These are phyloP conservation scores for Aspidiotus rigidus DNA, from an alignment of 2,888 invertebrate genomes.

Conservation along the genomic window DNA sequence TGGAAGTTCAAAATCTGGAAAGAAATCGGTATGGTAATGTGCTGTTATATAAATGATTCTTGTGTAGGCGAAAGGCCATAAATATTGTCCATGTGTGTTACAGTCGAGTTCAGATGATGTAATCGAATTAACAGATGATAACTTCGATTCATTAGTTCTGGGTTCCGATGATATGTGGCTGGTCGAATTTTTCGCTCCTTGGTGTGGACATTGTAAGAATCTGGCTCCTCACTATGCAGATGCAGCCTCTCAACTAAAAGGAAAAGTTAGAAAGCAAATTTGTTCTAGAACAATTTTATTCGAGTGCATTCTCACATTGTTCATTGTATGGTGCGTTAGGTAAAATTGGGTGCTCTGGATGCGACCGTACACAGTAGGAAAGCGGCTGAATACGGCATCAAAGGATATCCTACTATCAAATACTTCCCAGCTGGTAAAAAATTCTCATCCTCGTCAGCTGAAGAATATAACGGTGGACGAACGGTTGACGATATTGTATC, in stretches of 20 bases:
- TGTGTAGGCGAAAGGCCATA: not conserved
- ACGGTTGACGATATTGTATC: slow-evolving; percentile 79
- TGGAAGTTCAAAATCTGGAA: slow-evolving; percentile 34
- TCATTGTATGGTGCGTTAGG: slow-evolving; percentile 41
- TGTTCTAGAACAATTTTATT: not conserved
- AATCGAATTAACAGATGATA: slow-evolving; percentile 86
- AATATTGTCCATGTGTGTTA: not conserved
- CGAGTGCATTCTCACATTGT: not conserved
- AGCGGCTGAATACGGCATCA: slow-evolving; percentile 74
- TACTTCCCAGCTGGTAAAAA: slow-evolving; percentile 66
- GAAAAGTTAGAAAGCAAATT: slow-evolving; percentile 55
- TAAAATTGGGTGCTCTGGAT: slow-evolving; percentile 90
- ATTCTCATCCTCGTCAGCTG: slow-evolving; percentile 57
- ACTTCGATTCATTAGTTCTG: slow-evolving; percentile 85
- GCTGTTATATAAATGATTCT: not conserved
- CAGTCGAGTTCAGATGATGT: slow-evolving; percentile 52
- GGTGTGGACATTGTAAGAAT: slow-evolving; percentile 96
- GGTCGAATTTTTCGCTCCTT: slow-evolving; percentile 95
- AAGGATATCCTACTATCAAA: slow-evolving; percentile 96
- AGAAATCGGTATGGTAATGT: slow-evolving; percentile 28
- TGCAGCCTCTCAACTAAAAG: slow-evolving; percentile 89
- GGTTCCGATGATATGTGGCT: slow-evolving; percentile 93
- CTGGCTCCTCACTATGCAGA: slow-evolving; percentile 93
- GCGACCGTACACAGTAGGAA: slow-evolving; percentile 81
- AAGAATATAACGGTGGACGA: slow-evolving; percentile 88